Base-by-base conservation (phyloP, 2,888 invertebrate species). In the Deilephila porcellus region DNA sequence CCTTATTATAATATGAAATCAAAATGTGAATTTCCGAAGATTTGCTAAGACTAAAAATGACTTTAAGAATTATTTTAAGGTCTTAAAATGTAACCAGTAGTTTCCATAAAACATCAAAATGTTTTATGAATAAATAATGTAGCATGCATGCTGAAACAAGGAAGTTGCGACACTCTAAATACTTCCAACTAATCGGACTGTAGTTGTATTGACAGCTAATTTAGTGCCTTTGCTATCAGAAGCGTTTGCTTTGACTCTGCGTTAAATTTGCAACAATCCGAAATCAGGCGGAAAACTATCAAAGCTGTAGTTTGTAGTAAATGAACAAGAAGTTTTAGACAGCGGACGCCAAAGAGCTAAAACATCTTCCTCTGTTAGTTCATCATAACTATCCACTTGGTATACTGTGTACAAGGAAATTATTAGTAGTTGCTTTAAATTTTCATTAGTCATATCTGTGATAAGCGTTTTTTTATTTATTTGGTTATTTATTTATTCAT, bases 211-310 rank as follows among this genome's bases (percentile, higher is more conserved):
- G 62, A 70, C 60, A 67, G 60, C 52, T 62, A 73, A 73, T 70
- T 70, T 87, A 86, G 87, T 86, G 88, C 89, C 86, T 91, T 86
- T 84, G 86, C 83, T 82, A 89, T 88, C 85, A 81, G 83, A 85
- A 83, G 83, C 83, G 87, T 86, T 87, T 82, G 86, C 88, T 90
- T 90, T 89, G 88, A 88, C 85, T 89, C 80, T 76, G 79, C 82
- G 88, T 88, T 90, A 85, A 90, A 91, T 91, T 91, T 90, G 90
- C 90, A 90, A 88, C 89, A 90, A 91, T 90, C 85, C 85, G 81
- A 90, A 92, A 89, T 89, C 91, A 88, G 90, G 88, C 90, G 91
- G 89, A 89, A 90, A 91, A 89, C 90, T 91, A 90, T 89, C 83
- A 85, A 78, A 87, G 89, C 85, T 86, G 84, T 77, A 76, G 79